Evolutionary conservation across 2,797 vertebrate genomes (phyloP), one percentile per base, ranked within the genome.

Genomic region (Spatula clypeata): DNA sequence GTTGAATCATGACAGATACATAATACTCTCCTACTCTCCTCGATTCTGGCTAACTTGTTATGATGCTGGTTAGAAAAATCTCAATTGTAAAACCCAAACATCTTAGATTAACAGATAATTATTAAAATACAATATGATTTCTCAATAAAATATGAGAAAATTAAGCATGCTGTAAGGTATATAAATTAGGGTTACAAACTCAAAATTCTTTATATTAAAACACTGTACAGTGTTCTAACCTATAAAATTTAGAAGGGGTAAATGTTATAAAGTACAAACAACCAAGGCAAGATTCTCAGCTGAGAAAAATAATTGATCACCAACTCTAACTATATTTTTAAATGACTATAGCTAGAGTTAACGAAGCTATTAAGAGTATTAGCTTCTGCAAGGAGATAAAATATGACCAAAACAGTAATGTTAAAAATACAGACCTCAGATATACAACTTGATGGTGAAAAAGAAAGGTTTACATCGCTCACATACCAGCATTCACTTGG

Each of bases 401-500:
- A 75, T 3, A 13, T 61, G 13, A 6, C 12, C 42, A 93, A 80
- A 86, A 42, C 16, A 57, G 24, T 45, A 77, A 83, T 26, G 51
- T 27, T 57, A 54, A 27, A 57, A 42, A 47, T 3, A n/a, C 26
- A 75, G 57, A 72, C 20, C 3, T 26, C 20, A 83, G 23, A 66
- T 90, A 69, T 23, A 74, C 23, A 83, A 42, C 13, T 13, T 7
- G 38, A 66, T 64, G 31, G 27, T 7, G 17, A 76, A 80, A 82
- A 58, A 71, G 27, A 32, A 67, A 0, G 1, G 14, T 90, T 90
- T 94, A 65, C 54, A 55, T 83, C 72, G 70, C n/a, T 94, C 8
- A 79, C 86, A 95, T 95, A 83, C 61, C 76, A 84, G 49, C 73
- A 61, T 65, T 86, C 42, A 47, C 23, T 91, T 83, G 58, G 45